Evolutionary conservation across 2,888 invertebrate species (phyloP), one percentile per base, ranked within the genome.

Genomic region (Seladonia tumulorum): DNA sequence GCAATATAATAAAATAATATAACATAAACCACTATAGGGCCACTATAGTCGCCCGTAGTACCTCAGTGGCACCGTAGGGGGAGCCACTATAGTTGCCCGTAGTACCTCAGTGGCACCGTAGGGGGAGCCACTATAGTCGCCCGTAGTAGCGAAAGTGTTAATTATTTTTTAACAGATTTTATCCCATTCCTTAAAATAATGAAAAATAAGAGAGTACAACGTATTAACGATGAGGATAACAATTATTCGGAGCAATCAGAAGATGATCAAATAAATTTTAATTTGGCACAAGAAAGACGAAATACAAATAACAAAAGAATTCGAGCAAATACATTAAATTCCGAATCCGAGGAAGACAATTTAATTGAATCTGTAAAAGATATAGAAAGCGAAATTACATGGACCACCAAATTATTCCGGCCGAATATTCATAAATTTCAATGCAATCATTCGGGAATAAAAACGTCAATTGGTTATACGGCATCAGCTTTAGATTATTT

Each of bases 131-230:
- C n/a, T n/a, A n/a, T n/a, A n/a, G n/a, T n/a, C n/a, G n/a, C n/a
- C n/a, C n/a, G n/a, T n/a, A n/a, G n/a, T n/a, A n/a, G n/a, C n/a
- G n/a, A n/a, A n/a, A n/a, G n/a, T n/a, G n/a, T n/a, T n/a, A n/a
- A 70, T 70, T 76, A 70, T 81, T 81, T 76, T 35, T 68, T 0
- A 76, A 77, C 8, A 81, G 29, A 76, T 71, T 81, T 81, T 70
- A 81, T 45, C 29, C 7, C 70, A 68, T n/a, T 22, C 70, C 0
- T 81, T 47, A 81, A 81, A 81, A 81, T 76, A 57, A 42, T 39
- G 57, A 42, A 1, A 42, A 75, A 60, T 57, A 57, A 75, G 1
- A 42, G 25, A 42, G 5, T n/a, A n/a, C n/a, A 7, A 75, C 39
- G 60, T 57, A 16, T 10, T 57, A 73, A 35, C 49, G 35, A 49